Percentiles rank a stretch among this genome's conserved stretches.
These are phyloP conservation scores for Boulengeromyrus knoepffleri DNA, from an alignment of 2,113 vertebrate genomes.

Conservation along the genomic window DNA sequence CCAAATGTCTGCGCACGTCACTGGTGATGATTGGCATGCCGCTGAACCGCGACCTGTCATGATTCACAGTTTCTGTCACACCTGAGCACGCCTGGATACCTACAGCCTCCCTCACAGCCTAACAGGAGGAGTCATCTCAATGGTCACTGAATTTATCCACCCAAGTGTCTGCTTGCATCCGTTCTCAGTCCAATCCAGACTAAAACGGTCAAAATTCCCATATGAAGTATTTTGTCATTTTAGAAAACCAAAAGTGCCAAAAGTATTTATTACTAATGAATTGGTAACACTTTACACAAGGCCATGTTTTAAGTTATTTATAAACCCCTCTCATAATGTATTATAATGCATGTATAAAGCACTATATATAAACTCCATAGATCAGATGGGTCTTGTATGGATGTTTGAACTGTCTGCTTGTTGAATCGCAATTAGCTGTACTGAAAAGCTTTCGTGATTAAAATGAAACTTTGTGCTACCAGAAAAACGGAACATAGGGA, in stretches of 20 bases:
- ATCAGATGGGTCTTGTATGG: not conserved
- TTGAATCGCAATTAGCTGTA: not conserved
- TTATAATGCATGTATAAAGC: too few relatives aligned
- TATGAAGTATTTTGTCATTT: not conserved
- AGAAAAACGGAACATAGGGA: not conserved
- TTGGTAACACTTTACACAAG: too few relatives aligned
- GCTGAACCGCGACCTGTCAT: not conserved
- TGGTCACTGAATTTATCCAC: not conserved
- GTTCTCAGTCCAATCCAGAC: not conserved
- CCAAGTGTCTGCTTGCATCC: not conserved
- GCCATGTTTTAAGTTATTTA: too few relatives aligned
- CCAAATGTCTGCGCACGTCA: not conserved
- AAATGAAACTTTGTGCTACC: not conserved
- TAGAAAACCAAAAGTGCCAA: not conserved
- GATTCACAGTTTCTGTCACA: slow-evolving; percentile 3
- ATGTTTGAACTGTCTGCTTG: not conserved
- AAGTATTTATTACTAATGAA: not conserved
- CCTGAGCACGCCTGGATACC: not conserved
- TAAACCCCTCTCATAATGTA: too few relatives aligned
- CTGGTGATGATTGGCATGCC: not conserved
- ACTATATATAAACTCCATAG: too few relatives aligned
- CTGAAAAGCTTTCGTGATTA: not conserved
- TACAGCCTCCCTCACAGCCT: not conserved
- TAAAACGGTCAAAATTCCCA: not conserved
- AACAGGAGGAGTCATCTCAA: not conserved